Base-by-base conservation (phyloP, 35 echinoderm and acorn worm species). In the Ophiothrix spiculata region DNA sequence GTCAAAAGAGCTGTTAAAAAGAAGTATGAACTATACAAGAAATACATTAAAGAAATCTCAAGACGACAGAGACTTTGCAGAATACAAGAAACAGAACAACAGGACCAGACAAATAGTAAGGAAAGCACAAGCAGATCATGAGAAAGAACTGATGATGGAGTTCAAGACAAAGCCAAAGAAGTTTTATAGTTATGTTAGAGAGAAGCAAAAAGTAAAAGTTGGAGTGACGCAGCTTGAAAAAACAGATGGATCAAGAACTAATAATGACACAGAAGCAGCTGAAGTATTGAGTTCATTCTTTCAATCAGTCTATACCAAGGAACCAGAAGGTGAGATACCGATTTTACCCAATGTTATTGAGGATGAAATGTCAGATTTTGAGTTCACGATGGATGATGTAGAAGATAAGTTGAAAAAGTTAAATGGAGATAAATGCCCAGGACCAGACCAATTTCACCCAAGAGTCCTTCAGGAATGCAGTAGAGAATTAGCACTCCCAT, bases 391-490 rank as follows among this genome's bases (percentile, higher is more conserved):
- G n/a, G 23, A 41, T 33, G 77, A 79, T 54, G 75, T 85, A 16
- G 3, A 46, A 78, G 42, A 60, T 0, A 23, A 40, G 29, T 46
- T 90, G 35, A 49, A 75, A 3, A 80, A 80, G 28, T 32, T 85
- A 6, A 60, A 56, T 8, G 39, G 14, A 8, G 39, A 64, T 31
- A 79, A 78, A 35, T 80, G 39, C 8, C 56, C 45, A 11, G 89
- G 89, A 78, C 83, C 83, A 60, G 83, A 91, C 39, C 25, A 46
- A n/a, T n/a, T n/a, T n/a, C n/a, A n/a, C n/a, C n/a, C n/a, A n/a
- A n/a, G n/a, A n/a, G n/a, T n/a, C n/a, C n/a, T n/a, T n/a, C n/a
- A n/a, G n/a, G n/a, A n/a, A n/a, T n/a, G n/a, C n/a, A n/a, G n/a
- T n/a, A n/a, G n/a, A n/a, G n/a, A n/a, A n/a, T n/a, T n/a, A n/a